A percentile compares a stretch with the other conserved stretches of the same genome.
phyloP scores from a whole-genome alignment of 2,113 vertebrate genomes.

The Bos javanicus region DNA sequence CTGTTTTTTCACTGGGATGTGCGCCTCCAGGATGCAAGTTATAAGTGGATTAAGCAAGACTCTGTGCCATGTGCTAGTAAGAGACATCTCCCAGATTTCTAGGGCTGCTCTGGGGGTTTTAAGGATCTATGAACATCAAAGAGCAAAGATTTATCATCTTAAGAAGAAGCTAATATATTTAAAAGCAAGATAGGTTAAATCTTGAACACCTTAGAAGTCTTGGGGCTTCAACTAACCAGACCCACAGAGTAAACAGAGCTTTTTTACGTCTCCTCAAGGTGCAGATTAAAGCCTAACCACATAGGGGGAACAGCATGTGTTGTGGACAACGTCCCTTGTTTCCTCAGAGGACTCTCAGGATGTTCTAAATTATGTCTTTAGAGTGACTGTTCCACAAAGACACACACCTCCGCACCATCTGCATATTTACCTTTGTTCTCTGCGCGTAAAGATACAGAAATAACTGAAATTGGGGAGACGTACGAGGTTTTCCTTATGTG shows the following conservation, averaged over 20 bases:
- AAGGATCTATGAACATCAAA: background rate
- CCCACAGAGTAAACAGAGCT: background rate
- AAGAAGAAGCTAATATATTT: background rate
- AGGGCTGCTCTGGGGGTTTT: background rate
- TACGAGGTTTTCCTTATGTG: background rate
- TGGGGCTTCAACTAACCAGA: background rate
- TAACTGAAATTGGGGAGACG: background rate
- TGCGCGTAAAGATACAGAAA: background rate
- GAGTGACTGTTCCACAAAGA: background rate
- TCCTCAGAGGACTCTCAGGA: background rate
- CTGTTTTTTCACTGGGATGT: background rate
- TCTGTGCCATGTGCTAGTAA: background rate
- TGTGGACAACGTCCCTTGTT: background rate
- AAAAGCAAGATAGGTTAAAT: background rate
- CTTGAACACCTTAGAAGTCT: background rate
- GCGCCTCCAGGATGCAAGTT: background rate
- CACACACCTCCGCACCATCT: rapidly evolving
- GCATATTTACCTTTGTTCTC: background rate
- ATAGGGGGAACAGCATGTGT: rapidly evolving
- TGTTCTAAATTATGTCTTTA: background rate
- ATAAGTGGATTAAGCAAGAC: background rate
- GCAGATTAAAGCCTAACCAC: background rate
- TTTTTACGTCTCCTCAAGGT: background rate
- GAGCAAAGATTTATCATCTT: background rate
- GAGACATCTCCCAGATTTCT: too few relatives aligned